Conservation (phyloP, 30 jellyfish, hydroid and myxozoan species). For the Aurelia coerulea region DNA sequence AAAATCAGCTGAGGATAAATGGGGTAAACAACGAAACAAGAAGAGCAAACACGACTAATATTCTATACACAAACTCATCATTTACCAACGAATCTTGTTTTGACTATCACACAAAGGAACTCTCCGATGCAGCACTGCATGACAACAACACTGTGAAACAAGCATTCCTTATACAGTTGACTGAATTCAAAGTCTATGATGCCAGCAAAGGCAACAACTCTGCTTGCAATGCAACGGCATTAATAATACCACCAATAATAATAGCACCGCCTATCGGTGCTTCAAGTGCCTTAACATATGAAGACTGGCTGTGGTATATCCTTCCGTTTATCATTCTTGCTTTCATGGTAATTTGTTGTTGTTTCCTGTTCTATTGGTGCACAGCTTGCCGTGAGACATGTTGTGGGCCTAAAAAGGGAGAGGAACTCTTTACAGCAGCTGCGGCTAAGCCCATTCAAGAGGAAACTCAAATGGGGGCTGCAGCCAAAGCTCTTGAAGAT, state of each 20-base stretch:
- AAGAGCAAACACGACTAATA: neutral
- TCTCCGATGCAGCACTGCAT: constrained; percentile 19
- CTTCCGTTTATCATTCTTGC: constrained; percentile 64
- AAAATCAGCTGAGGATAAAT: constrained; percentile 16
- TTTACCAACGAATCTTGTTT: constrained; percentile 45
- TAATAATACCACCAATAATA: constrained; percentile 18
- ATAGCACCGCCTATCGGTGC: constrained; percentile 13
- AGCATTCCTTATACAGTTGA: constrained; percentile 3
- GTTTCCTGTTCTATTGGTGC: constrained; percentile 71
- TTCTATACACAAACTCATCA: constrained; percentile 28
- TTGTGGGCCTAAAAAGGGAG: constrained; percentile 46
- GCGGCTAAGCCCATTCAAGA: constrained; percentile 47
- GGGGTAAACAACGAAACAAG: neutral
- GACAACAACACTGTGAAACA: constrained; percentile 27
- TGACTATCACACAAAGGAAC: neutral
- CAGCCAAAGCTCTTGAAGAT: constrained; percentile 21
- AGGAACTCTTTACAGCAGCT: constrained; percentile 46
- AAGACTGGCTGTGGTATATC: constrained; percentile 72
- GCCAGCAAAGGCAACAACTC: constrained; percentile 28
- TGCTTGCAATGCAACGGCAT: constrained; percentile 37
- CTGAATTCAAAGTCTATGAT: constrained; percentile 25
- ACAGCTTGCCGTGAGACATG: constrained; percentile 64
- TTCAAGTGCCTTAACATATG: constrained; percentile 35
- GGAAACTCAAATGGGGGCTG: constrained; percentile 16
- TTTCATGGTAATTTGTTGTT: constrained; percentile 41